Percentiles rank a stretch among this genome's conserved stretches.
Conservation (phyloP, 2,113 vertebrate genomes). For the Eurystomus gularis region DNA sequence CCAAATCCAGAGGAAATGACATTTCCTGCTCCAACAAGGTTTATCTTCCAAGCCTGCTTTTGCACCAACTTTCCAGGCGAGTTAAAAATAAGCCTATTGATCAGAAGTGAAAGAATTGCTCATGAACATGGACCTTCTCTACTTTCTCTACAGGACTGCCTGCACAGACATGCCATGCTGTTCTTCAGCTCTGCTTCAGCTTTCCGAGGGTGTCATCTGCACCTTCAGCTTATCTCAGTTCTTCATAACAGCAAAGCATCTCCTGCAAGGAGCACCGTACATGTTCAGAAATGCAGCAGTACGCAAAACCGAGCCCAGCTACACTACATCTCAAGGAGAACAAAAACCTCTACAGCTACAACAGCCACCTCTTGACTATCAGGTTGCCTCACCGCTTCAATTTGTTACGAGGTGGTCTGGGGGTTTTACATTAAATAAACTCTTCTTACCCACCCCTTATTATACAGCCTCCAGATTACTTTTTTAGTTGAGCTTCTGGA, state of each 20-base stretch:
- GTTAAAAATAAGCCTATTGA: conserved; percentile 56
- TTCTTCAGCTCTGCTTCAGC: neutral
- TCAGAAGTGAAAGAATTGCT: neutral
- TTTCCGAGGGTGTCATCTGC: accelerated
- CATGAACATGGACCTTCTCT: neutral
- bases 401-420: accelerated
- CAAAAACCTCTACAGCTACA: neutral
- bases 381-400: accelerated
- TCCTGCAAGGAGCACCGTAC: neutral
- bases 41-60: neutral
- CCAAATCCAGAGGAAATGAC: neutral
- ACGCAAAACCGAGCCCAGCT: neutral
- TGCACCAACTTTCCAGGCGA: neutral
- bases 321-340: neutral
- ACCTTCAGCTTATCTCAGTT: neutral
- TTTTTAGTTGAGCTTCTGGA: neutral
- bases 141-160: neutral
- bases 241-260: neutral
- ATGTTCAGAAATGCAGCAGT: accelerated
- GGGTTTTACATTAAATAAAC: neutral
- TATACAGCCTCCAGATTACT: neutral
- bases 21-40: neutral
- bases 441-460: neutral
- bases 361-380: neutral
- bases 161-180: accelerated